Base-by-base conservation (phyloP, 2,888 invertebrate genomes). In the Polydrusus tereticollis region DNA sequence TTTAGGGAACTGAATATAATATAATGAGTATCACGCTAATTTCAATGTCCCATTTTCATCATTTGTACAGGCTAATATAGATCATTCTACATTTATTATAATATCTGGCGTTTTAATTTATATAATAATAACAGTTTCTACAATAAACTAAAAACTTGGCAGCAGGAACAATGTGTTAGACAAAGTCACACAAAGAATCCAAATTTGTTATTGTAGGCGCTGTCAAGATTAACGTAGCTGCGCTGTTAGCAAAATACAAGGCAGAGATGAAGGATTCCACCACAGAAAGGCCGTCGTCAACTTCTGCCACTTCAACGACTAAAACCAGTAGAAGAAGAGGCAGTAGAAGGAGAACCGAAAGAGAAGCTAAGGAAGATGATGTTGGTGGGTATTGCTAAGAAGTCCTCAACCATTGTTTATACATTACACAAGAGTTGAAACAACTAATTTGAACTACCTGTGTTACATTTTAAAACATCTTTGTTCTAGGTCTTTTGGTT, bases 211-310 rank as follows among this genome's bases (percentile, higher is more conserved):
- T 69, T 70, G 20, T 82, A 63, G 85, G 84, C 55, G 84, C 84
- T 6, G 81, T 77, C n/a, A 79, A 77, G 70, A 38, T 79, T n/a
- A 76, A 75, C 52, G 79, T 83, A 0, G 76, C 75, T 29, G 81
- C 83, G 75, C 77, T 85, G 2, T 76, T 85, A 45, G 84, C 82
- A 76, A 84, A 80, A 69, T 85, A 85, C 75, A 84, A 74, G 33
- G 38, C 59, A 82, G 65, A 72, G 33, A 71, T 72, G 20, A 73
- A 73, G 43, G 41, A 81, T 36, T 87, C 87, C 79, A 81, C 82
- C 7, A 77, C 87, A 0, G 86, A 87, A 73, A 84, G 86, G 3
- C 64, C 57, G 43, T 60, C 64, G 7, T 70, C 74, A 18, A 76
- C 75, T 38, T 68, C 75, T 0, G 73, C 75, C 21, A 55, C 78